Conservation (phyloP, 2,797 vertebrate genomes). For the Hoplostethus atlanticus region DNA sequence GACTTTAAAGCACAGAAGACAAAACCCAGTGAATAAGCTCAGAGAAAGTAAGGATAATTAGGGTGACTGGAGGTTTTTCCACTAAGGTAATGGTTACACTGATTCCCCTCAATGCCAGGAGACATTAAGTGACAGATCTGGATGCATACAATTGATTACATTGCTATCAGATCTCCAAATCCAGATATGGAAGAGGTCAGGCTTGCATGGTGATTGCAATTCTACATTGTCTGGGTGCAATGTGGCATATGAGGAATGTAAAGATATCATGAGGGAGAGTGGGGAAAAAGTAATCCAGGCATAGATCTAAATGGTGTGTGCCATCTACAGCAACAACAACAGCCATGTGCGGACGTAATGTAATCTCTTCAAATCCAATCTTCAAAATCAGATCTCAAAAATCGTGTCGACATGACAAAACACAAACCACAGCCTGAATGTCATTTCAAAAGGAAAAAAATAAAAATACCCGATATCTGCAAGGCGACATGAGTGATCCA, state of each 20-base stretch:
- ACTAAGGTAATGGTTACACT: constrained; percentile 15
- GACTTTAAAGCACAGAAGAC: constrained; percentile 38
- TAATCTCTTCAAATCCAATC: background rate
- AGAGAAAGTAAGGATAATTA: constrained; percentile 46
- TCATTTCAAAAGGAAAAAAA: background rate
- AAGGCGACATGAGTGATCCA: background rate
- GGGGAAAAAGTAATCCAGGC: background rate
- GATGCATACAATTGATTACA: constrained; percentile 43
- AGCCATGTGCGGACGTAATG: background rate
- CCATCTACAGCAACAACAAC: background rate
- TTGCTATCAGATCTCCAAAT: constrained; percentile 42
- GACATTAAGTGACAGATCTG: constrained; percentile 33
- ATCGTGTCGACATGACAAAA: background rate
- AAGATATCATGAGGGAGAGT: background rate
- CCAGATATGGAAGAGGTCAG: constrained; percentile 35
- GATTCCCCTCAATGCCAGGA: constrained; percentile 40
- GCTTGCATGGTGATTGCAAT: constrained; percentile 30
- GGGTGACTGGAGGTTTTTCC: constrained; percentile 51
- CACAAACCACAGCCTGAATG: background rate
- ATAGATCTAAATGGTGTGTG: background rate
- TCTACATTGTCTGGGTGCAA: constrained; percentile 3
- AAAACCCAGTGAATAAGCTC: constrained; percentile 37
- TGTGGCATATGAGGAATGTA: constrained; percentile 16
- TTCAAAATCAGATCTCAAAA: constrained; percentile 9
- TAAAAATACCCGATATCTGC: too few species aligned